Base-by-base conservation (phyloP, 2,113 vertebrate species). In the Heterocephalus glaber region DNA sequence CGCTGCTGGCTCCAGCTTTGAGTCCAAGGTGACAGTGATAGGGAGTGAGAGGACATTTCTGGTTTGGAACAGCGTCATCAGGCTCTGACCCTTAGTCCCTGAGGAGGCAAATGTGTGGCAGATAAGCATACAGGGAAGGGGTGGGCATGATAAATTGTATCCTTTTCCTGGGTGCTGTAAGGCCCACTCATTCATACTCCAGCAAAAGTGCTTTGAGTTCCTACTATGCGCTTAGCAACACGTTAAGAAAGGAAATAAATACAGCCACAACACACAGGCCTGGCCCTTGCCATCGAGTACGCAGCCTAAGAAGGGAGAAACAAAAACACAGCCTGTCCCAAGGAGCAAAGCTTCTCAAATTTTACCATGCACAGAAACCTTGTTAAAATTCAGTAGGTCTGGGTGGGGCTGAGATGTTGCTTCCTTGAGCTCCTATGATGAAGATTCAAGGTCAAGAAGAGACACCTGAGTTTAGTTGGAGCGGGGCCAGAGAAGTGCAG, bases 141-240 rank as follows among this genome's bases (percentile, higher is more conserved):
- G 13, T 26, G 1, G 47, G 4, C 5, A 0, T 19, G 16, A 54
- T 22, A 35, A 52, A 3, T 81, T 13, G 60, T 30, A 2, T 47
- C 14, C 58, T 52, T 58, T 24, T 35, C 61, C 68, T 70, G 14
- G 28, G 35, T 52, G 2, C 52, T 6, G 0, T 16, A 12, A 95
- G 65, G 16, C 13, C 82, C 30, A 3, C 47, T 88, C 74, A 28
- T 60, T 54, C 9, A 12, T 33, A 11, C 17, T 58, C 28, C 47
- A 54, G 52, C 58, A 70, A 52, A 49, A 52, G 22, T 16, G 30
- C 65, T 84, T 17, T 58, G 58, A 68, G 58, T 28, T 88, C n/a
- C 54, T 56, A 7, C 76, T 28, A 3, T 30, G 17, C 19, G 13
- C 35, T 20, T 5, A 35, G n/a, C 76, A 56, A 10, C 17, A 38